Conservation (phyloP, 2,888 invertebrate genomes). For the Euclidia mi region DNA sequence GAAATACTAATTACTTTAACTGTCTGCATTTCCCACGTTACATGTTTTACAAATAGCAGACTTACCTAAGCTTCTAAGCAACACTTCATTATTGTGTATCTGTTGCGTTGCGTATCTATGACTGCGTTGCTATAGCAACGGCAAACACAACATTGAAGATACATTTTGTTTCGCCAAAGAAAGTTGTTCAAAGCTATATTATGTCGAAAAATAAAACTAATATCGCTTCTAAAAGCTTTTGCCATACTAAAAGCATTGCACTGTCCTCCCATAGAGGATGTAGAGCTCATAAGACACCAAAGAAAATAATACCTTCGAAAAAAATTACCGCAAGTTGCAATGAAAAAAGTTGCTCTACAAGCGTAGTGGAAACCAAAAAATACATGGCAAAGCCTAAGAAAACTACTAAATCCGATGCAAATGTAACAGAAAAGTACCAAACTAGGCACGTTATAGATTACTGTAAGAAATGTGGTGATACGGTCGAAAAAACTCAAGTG, state of each 20-base stretch:
- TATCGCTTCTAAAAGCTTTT: conserved; percentile 27
- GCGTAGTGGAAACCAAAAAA: conserved; percentile 50
- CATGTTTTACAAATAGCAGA: neutral
- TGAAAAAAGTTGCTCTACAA: conserved; percentile 69
- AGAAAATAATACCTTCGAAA: conserved; percentile 68
- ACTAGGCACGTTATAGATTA: conserved; percentile 41
- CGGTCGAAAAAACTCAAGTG: conserved; percentile 11
- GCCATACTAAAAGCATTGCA: conserved; percentile 28
- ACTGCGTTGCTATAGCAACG: conserved; percentile 21
- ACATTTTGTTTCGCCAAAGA: neutral
- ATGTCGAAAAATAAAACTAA: conserved; percentile 42
- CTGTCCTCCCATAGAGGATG: conserved; percentile 35
- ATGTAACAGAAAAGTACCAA: conserved; percentile 50
- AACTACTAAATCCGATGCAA: conserved; percentile 73
- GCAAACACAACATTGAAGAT: neutral
- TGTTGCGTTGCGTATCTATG: too few relatives aligned
- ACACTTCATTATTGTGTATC: too few relatives aligned
- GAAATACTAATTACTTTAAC: conserved; percentile 5
- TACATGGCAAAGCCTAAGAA: conserved; percentile 60
- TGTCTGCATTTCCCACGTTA: neutral
- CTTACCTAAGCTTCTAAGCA: too few relatives aligned
- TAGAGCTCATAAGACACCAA: conserved; percentile 48
- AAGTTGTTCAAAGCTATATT: neutral
- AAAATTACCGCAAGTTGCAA: conserved; percentile 44
- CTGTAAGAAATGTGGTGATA: conserved; percentile 74